Evolutionary conservation across 1,140 invertebrate species (phyloP), one percentile per base, ranked within the genome.

Genomic region (Saccostrea echinata): DNA sequence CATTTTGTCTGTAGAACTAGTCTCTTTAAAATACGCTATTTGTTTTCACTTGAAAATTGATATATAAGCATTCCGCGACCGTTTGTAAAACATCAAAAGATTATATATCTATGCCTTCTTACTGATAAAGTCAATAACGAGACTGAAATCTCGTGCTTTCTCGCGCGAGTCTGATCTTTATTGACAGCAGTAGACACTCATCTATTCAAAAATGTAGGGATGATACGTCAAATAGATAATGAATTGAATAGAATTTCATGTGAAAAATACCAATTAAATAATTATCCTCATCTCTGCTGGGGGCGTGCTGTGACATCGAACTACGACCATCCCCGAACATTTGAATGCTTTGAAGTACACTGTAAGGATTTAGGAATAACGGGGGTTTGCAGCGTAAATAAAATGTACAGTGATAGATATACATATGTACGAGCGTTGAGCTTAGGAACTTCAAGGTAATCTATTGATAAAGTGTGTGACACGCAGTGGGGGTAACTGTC

Each of bases 1-100:
- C 43, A 43, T 9, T 6, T 43, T 43, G 43, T 43, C 43, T 43
- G 43, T 43, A 43, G 43, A 43, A 9, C 43, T 8, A 43, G 43
- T 8, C 43, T 43, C 43, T 61, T 61, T 61, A 76, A 30, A 33
- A 30, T 27, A 30, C 68, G 27, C 6, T 13, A 13, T 76, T 27
- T 76, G 24, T 76, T 24, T 76, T 16, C 68, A 30, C 27, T 33
- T 16, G 68, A 76, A 13, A 61, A 33, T 76, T 76, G 68, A 76
- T 76, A 76, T 76, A 76, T 76, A 76, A 76, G 68, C 68, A 76
- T 76, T 76, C 68, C 68, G 16, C 24, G 68, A 33, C 27, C 27
- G 68, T 76, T 76, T 76, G 68, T 76, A 13, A 76, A 33, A 76
- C 68, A 27, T 76, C 68, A 76, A 76, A 76, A 76, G 68, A 76